Conservation (phyloP, 1,140 invertebrate genomes). For the Drosophila paulistorum region DNA sequence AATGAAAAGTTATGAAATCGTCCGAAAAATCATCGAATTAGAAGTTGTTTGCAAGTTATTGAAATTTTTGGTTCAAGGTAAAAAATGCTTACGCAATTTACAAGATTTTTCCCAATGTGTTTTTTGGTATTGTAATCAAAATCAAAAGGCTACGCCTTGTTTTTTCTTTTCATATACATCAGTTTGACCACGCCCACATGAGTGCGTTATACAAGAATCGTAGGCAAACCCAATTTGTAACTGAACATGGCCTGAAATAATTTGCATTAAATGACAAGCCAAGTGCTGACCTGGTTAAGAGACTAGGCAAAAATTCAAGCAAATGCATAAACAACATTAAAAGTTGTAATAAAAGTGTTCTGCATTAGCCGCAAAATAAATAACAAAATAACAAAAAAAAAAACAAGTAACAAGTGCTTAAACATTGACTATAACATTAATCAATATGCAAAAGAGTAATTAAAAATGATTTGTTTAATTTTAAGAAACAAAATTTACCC, state of each 20-base stretch:
- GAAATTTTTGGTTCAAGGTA: neutral
- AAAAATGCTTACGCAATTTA: constrained; percentile 2
- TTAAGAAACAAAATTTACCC: neutral
- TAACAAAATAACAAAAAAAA: neutral
- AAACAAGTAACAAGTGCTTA: neutral
- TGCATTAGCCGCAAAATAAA: too few species aligned
- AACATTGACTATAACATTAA: neutral
- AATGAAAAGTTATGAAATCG: neutral
- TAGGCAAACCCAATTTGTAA: constrained; percentile 14
- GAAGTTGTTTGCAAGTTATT: neutral
- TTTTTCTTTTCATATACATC: neutral
- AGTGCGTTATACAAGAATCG: constrained; percentile 9
- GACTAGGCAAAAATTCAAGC: neutral
- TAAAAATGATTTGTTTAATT: neutral
- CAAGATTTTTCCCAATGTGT: neutral
- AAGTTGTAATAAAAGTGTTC: constrained; percentile 2
- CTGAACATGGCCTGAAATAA: constrained; percentile 7
- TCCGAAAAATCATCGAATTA: neutral
- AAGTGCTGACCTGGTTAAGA: constrained; percentile 3
- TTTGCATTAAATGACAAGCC: constrained; percentile 12
- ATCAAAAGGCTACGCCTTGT: neutral
- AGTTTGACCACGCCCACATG: neutral
- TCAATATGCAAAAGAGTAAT: neutral
- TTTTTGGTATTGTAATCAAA: neutral
- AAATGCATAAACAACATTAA: constrained; percentile 2